Base-by-base conservation (phyloP, 2,888 invertebrate species). In the Anticlea derivata region DNA sequence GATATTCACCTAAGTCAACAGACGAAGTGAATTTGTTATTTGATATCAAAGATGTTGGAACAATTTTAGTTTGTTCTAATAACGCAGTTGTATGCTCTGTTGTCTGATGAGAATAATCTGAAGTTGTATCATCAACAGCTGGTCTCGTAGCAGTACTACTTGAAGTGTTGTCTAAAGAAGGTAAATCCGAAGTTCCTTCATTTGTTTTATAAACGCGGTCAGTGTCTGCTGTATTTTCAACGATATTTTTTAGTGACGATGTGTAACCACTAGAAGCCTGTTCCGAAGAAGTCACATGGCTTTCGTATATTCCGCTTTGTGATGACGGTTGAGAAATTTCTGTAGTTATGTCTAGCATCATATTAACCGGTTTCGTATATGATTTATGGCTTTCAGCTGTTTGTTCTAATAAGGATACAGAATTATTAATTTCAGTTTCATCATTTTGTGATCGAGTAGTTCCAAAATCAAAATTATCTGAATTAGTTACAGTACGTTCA, bases 401-500 rank as follows among this genome's bases (percentile, higher is more conserved):
- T 20, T 45, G 1, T 37, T 46, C 24, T 23, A 22, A 27, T 29
- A 24, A 23, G 10, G 31, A 33, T 31, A 23, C 10, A 7, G 24
- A 41, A 31, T 8, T n/a, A 7, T 13, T 26, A 0, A 24, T 20
- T 26, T 31, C 26, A n/a, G n/a, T 27, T 22, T 43, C 2, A 34
- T 39, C 8, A 13, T 6, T 39, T n/a, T 30, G 30, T 17, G 39
- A 22, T 33, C n/a, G 13, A 17, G 26, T 31, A 20, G 30, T 52
- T 39, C 31, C 39, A 17, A 6, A 38, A 10, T 31, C 27, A 44
- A 23, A 33, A 40, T 13, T 13, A 20, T n/a, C 5, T 6, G 20
- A 7, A 11, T 0, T 27, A 34, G 17, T 34, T 0, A 11, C 20
- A 20, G 17, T 34, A n/a, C 7, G 17, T 27, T 34, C 20, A 8